A percentile compares a stretch with the other conserved stretches of the same genome.
These are phyloP conservation scores for Centropyge bicolor DNA, from an alignment of 2,797 vertebrate species.

Conservation along the genomic window DNA sequence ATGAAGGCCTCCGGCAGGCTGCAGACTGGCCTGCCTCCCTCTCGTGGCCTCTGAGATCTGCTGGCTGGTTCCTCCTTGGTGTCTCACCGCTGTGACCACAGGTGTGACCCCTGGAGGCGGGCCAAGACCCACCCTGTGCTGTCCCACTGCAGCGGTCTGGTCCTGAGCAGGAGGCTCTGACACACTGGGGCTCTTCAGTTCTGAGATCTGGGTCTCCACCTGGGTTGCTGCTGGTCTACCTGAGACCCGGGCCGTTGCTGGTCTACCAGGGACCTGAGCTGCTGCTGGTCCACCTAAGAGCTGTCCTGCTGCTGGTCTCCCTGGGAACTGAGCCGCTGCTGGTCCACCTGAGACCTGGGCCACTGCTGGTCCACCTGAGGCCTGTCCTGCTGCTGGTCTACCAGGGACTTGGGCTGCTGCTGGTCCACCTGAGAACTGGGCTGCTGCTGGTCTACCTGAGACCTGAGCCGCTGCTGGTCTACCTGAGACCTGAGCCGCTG, in stretches of 20 bases:
- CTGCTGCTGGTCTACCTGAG: too few relatives aligned
- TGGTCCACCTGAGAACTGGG: too few relatives aligned
- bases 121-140: neutral
- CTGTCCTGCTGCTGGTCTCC: too few relatives aligned
- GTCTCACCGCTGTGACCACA: neutral
- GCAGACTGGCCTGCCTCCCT: neutral
- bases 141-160: neutral
- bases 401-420: too few relatives aligned
- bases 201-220: neutral
- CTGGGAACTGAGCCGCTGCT: too few relatives aligned
- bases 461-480: too few relatives aligned
- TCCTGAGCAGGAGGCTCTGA: slow-evolving; percentile 14
- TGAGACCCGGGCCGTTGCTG: neutral
- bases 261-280: neutral
- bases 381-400: too few relatives aligned
- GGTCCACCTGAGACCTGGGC: too few relatives aligned
- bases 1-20: neutral
- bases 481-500: too few relatives aligned
- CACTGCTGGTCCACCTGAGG: too few relatives aligned
- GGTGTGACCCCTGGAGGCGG: neutral
- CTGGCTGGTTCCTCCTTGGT: neutral
- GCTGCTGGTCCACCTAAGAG: neutral
- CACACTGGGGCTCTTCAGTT: neutral
- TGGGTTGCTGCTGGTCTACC: neutral
- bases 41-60: neutral